phyloP scores from a whole-genome alignment of 2,113 vertebrate species.

The Pygoscelis adeliae region DNA sequence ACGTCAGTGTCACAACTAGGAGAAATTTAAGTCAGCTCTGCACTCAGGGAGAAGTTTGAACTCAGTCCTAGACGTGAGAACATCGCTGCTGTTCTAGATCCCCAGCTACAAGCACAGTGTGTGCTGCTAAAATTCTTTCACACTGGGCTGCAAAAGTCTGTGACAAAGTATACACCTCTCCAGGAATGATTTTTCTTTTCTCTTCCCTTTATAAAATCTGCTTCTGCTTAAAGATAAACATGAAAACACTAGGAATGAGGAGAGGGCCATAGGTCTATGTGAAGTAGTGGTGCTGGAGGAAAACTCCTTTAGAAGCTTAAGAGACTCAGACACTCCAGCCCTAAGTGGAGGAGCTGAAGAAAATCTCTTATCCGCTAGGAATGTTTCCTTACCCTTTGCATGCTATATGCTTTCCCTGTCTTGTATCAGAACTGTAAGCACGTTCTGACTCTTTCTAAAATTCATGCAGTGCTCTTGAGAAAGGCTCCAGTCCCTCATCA shows the following conservation, averaged over 20 bases:
- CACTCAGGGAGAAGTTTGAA: neutral
- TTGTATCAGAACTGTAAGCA: neutral
- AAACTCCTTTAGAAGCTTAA: neutral
- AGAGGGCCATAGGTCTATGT: neutral
- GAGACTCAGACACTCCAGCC: neutral
- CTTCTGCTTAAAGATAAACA: neutral
- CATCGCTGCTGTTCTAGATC: neutral
- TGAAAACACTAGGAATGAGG: neutral
- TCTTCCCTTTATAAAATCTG: neutral
- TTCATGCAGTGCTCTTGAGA: neutral
- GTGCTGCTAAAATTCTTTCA: neutral
- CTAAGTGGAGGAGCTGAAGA: neutral
- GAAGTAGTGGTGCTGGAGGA: neutral
- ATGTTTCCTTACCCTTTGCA: rapidly evolving
- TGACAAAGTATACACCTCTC: neutral
- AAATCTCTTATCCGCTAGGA: neutral
- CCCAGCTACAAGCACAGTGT: neutral
- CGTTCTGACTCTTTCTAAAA: neutral
- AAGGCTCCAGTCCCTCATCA: neutral
- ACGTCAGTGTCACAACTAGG: no score
- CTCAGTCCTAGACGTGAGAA: neutral
- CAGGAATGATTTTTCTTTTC: neutral
- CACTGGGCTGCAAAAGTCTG: neutral
- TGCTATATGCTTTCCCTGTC: neutral
- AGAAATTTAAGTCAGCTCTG: neutral